Evolutionary conservation across 2,888 invertebrate genomes (phyloP).

Genomic region (Stenodera caucasica): DNA sequence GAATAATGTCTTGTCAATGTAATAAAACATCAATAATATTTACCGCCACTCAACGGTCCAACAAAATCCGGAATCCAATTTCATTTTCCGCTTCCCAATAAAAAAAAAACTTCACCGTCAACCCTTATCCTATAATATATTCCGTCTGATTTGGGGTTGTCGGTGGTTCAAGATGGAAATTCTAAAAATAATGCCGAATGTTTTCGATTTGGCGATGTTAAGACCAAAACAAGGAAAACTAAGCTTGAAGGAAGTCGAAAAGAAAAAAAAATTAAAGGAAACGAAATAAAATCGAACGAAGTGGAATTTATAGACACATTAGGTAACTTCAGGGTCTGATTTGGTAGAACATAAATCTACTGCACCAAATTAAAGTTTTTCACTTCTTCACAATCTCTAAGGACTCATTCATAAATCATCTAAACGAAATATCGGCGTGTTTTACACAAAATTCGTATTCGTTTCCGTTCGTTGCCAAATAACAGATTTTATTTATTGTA

Average conservation of each 20-base stretch:
- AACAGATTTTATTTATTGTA: constrained; percentile 34
- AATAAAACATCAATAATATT: constrained; percentile 39
- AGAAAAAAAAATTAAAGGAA: constrained; percentile 6
- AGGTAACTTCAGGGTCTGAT: constrained; percentile 46
- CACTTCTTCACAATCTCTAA: constrained; percentile 39
- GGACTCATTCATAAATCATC: constrained; percentile 44
- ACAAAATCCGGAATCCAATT: constrained; percentile 39
- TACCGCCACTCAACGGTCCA: constrained; percentile 36
- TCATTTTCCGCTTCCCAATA: constrained; percentile 37
- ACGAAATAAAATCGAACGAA: constrained; percentile 33
- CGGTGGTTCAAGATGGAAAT: constrained; percentile 40
- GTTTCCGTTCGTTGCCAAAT: constrained; percentile 29
- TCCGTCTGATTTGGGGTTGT: constrained; percentile 43
- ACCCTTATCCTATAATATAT: constrained; percentile 46
- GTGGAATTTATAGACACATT: constrained; percentile 44
- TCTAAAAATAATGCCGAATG: constrained; percentile 43
- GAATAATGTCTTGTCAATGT: constrained; percentile 12
- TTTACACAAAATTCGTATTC: constrained; percentile 33
- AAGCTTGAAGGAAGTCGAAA: too few species aligned
- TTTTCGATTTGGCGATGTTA: constrained; percentile 24
- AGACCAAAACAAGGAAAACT: not conserved
- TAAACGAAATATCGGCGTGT: constrained; percentile 33
- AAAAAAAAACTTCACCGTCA: constrained; percentile 36
- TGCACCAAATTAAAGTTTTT: constrained; percentile 49
- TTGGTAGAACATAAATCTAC: constrained; percentile 45